Evolutionary conservation across 2,797 vertebrate genomes (phyloP).

Genomic region (Helarctos malayanus): DNA sequence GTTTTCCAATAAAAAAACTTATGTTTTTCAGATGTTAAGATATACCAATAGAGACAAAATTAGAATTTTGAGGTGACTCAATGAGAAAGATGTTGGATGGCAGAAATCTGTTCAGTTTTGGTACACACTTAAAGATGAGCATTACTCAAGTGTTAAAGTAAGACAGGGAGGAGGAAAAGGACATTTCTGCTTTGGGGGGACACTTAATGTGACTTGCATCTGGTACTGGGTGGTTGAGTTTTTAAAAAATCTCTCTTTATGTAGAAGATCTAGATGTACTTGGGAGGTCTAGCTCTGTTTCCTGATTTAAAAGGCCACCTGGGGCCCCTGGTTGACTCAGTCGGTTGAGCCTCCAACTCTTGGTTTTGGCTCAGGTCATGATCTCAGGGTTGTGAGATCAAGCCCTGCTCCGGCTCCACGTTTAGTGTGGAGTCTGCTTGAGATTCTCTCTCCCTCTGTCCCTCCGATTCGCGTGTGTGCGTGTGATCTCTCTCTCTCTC

Average conservation of each 20-base stretch:
- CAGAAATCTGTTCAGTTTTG: not conserved
- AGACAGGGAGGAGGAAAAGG: not conserved
- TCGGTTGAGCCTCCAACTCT: not conserved
- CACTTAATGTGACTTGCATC: not conserved
- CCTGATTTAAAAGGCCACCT: not conserved
- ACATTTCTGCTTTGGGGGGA: not conserved
- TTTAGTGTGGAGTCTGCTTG: not conserved
- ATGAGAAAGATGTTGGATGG: not conserved
- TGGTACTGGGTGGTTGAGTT: not conserved
- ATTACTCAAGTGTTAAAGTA: not conserved
- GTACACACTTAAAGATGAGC: not conserved
- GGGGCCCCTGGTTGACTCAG: not conserved
- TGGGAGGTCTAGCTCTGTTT: slow-evolving; percentile 26
- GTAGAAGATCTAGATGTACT: not conserved
- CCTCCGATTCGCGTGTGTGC: not conserved
- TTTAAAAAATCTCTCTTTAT: not conserved
- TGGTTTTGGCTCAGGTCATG: not conserved
- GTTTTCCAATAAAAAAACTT: slow-evolving; percentile 37
- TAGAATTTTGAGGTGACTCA: slow-evolving; percentile 50
- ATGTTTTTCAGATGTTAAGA: slow-evolving; percentile 47
- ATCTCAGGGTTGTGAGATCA: not conserved
- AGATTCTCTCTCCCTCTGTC: not conserved
- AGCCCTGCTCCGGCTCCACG: not conserved
- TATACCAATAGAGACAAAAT: not conserved
- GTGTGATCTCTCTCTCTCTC: not conserved